A percentile compares a stretch with the other conserved stretches of the same genome.
Conservation (phyloP, 2,888 invertebrate species). For the Subacronicta megacephala region DNA sequence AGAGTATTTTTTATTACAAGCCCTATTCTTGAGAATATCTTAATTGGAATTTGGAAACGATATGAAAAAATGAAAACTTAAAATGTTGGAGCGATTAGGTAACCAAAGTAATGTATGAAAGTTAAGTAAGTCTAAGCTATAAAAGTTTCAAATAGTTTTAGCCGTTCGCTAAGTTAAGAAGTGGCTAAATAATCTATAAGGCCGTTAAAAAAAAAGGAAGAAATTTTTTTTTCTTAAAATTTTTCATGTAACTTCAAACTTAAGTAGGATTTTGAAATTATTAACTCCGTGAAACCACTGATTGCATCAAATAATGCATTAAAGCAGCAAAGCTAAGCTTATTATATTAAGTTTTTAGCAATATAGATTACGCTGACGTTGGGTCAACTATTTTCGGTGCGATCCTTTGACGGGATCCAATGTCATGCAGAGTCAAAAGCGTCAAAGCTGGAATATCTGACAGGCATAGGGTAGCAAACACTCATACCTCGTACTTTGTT, state of each 20-base stretch:
- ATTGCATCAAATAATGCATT: not conserved
- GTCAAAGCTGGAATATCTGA: too few relatives aligned
- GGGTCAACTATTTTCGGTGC: too few relatives aligned
- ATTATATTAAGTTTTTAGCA: not conserved
- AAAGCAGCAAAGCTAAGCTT: not conserved
- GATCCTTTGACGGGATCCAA: too few relatives aligned
- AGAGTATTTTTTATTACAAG: not conserved
- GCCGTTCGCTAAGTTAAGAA: slow-evolving; percentile 22
- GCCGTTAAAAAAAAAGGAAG: too few relatives aligned
- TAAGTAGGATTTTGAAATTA: too few relatives aligned
- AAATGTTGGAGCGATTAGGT: slow-evolving; percentile 8
- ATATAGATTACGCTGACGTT: not conserved
- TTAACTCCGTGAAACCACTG: not conserved
- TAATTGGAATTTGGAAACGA: slow-evolving; percentile 32
- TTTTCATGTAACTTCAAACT: too few relatives aligned
- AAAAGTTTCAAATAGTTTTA: slow-evolving; percentile 37
- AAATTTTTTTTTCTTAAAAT: too few relatives aligned
- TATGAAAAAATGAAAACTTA: slow-evolving; percentile 38
- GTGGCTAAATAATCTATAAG: too few relatives aligned
- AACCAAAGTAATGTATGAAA: slow-evolving; percentile 33
- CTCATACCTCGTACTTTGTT: too few relatives aligned
- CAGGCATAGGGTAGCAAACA: too few relatives aligned
- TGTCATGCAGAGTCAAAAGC: too few relatives aligned
- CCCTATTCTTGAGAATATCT: slow-evolving; percentile 9
- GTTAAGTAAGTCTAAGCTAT: slow-evolving; percentile 47